Conservation (phyloP, 2,113 vertebrate species). For the Poeciliopsis turrubarensis region DNA sequence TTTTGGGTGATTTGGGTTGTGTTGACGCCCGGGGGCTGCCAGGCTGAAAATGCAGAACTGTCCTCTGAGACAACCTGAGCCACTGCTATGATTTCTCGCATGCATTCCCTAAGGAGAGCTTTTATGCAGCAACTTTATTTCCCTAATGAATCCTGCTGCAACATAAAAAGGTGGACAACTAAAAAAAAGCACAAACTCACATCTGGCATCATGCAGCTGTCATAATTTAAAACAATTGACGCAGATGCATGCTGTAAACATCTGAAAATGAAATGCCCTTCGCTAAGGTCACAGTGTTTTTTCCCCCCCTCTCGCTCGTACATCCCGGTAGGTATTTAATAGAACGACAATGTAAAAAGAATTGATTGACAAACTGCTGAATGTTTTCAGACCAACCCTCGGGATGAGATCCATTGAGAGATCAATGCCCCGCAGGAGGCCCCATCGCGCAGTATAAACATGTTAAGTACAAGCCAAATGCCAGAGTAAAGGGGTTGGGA, state of each 20-base stretch:
- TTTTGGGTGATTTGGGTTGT: slow-evolving; percentile 48
- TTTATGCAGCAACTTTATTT: slow-evolving; percentile 32
- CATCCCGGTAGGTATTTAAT: slow-evolving; percentile 37
- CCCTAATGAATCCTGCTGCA: slow-evolving; percentile 59
- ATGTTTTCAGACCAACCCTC: slow-evolving; percentile 54
- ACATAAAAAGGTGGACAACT: slow-evolving; percentile 28
- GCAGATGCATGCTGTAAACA: neutral
- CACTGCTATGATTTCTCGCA: slow-evolving; percentile 71
- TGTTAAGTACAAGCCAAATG: slow-evolving; percentile 52
- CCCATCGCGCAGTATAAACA: slow-evolving; percentile 56
- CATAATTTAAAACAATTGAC: slow-evolving; percentile 7
- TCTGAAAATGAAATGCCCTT: slow-evolving; percentile 41
- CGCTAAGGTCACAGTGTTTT: slow-evolving; percentile 49
- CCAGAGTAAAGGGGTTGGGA: slow-evolving; percentile 40
- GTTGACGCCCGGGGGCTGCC: slow-evolving; percentile 31
- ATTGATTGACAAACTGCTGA: slow-evolving; percentile 49
- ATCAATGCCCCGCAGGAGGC: slow-evolving; percentile 64
- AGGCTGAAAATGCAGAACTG: slow-evolving; percentile 40
- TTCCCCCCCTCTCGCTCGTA: slow-evolving; percentile 22
- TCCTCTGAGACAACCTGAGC: slow-evolving; percentile 53
- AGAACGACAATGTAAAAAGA: slow-evolving; percentile 27
- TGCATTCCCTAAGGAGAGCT: slow-evolving; percentile 51
- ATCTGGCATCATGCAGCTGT: neutral
- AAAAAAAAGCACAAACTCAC: neutral
- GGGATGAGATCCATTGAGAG: slow-evolving; percentile 59